Conservation (phyloP, 1,140 invertebrate species). For the Panagrolaimus sp. region DNA sequence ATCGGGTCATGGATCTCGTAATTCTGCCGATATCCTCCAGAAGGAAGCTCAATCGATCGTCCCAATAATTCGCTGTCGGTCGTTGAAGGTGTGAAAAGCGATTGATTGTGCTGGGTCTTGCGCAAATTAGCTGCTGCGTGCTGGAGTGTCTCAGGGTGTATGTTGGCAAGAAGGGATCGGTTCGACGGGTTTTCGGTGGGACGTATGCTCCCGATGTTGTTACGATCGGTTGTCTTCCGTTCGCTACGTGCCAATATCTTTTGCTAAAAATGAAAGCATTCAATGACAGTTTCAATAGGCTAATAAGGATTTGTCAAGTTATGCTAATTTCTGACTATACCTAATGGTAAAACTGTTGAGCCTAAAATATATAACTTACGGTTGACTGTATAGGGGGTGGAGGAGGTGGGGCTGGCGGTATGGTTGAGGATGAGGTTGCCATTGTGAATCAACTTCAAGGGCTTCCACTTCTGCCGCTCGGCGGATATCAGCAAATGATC, state of each 20-base stretch:
- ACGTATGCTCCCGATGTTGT: slow-evolving; percentile 47
- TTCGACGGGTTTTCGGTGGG: slow-evolving; percentile 41
- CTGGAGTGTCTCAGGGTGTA: slow-evolving; percentile 48
- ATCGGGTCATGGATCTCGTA: slow-evolving; percentile 33
- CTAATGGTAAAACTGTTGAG: no score
- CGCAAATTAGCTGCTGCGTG: slow-evolving; percentile 50
- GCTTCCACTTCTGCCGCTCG: slow-evolving; percentile 23
- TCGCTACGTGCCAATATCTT: slow-evolving; percentile 38
- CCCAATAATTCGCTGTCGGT: slow-evolving; percentile 23
- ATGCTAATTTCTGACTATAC: no score
- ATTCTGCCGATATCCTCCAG: slow-evolving; percentile 46
- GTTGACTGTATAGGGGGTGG: slow-evolving; percentile 22
- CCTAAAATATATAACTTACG: neutral
- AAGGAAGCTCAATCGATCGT: slow-evolving; percentile 42
- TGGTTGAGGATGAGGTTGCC: slow-evolving; percentile 10
- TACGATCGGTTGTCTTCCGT: slow-evolving; percentile 47
- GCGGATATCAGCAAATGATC: slow-evolving; percentile 24
- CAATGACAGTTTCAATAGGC: no score
- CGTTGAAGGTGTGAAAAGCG: slow-evolving; percentile 36
- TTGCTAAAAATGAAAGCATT: no score
- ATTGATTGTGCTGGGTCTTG: slow-evolving; percentile 48
- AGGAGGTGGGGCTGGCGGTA: slow-evolving; percentile 29
- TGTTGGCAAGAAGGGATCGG: slow-evolving; percentile 41
- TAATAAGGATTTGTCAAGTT: no score
- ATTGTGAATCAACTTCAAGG: neutral